These are phyloP conservation scores for Coregonus clupeaformis DNA, from an alignment of 2,113 vertebrate genomes.

Conservation along the genomic window DNA sequence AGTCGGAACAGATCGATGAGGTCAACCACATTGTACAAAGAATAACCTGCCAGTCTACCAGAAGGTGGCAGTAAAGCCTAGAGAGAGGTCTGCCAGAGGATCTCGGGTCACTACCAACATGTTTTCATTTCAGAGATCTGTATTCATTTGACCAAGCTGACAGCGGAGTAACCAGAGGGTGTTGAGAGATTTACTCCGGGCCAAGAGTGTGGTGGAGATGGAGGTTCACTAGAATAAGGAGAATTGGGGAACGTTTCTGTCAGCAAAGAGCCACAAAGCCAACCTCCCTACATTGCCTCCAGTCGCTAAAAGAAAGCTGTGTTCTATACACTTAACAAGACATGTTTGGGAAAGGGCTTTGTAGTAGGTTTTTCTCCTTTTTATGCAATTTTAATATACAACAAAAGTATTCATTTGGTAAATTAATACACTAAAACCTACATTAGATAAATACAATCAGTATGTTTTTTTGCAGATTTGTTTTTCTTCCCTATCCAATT, in stretches of 20 bases:
- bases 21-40: not conserved
- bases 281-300: not conserved
- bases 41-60: not conserved
- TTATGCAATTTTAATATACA: too few relatives aligned
- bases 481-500: too few relatives aligned
- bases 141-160: not conserved
- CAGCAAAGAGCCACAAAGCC: not conserved
- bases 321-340: not conserved
- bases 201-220: not conserved
- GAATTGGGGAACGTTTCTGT: conserved; percentile 3
- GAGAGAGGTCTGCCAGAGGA: not conserved
- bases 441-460: too few relatives aligned
- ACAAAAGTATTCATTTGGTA: too few relatives aligned
- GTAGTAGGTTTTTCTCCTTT: too few relatives aligned
- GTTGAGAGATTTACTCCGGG: not conserved
- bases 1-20: not conserved
- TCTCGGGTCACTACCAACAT: not conserved
- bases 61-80: not conserved
- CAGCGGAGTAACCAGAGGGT: not conserved
- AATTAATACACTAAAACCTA: too few relatives aligned
- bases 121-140: not conserved
- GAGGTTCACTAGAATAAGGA: not conserved
- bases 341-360: not conserved
- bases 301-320: not conserved
- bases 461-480: too few relatives aligned